Conservation (phyloP, 2,888 invertebrate species). For the Gandaritis pyraliata region DNA sequence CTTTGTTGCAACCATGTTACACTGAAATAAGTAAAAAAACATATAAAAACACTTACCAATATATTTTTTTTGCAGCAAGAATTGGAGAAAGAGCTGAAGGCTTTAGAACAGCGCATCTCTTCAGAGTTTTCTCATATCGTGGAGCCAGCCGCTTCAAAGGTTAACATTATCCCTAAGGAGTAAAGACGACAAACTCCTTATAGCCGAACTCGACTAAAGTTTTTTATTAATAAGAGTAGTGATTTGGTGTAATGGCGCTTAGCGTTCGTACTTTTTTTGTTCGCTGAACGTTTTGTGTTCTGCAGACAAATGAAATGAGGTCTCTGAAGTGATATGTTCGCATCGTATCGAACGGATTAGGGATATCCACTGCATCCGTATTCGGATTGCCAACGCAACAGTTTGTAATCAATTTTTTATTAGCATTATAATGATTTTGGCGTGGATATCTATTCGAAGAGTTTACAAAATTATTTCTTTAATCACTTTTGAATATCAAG, state of each 20-base stretch:
- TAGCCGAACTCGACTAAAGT: neutral
- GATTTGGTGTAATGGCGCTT: constrained; percentile 11
- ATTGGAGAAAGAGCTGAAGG: constrained; percentile 68
- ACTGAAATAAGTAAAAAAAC: too few relatives aligned
- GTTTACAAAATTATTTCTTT: too few relatives aligned
- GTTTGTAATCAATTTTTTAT: too few relatives aligned
- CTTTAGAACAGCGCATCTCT: constrained; percentile 70
- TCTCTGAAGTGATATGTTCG: neutral
- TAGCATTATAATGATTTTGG: too few relatives aligned
- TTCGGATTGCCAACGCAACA: too few relatives aligned
- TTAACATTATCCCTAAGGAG: neutral
- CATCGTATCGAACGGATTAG: neutral
- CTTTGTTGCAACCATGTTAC: too few relatives aligned
- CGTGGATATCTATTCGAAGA: too few relatives aligned
- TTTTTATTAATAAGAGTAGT: constrained; percentile 7
- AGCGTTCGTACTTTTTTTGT: constrained; percentile 6
- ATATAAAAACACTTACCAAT: neutral
- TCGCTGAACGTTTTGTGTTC: neutral
- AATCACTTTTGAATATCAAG: too few relatives aligned
- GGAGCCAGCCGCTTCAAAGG: constrained; percentile 48
- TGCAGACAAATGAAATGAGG: neutral
- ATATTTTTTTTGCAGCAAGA: constrained; percentile 55
- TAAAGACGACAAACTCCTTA: neutral
- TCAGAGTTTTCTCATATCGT: constrained; percentile 68
- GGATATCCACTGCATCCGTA: too few relatives aligned